These are phyloP conservation scores for Agrilus mali DNA, from an alignment of 2,888 invertebrate genomes.

Conservation along the genomic window DNA sequence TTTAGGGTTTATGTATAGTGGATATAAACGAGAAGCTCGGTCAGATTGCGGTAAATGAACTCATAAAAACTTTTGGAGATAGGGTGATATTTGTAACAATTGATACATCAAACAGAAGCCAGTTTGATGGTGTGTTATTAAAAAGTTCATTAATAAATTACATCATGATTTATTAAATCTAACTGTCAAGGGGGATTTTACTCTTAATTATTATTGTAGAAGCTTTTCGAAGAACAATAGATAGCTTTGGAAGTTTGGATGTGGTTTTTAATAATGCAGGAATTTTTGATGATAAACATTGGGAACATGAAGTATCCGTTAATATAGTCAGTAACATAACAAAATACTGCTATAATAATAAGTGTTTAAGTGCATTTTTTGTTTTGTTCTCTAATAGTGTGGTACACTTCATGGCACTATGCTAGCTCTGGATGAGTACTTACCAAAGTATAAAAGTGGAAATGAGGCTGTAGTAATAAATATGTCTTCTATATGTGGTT, in stretches of 20 bases:
- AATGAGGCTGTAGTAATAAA: constrained; percentile 36
- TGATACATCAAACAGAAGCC: constrained; percentile 59
- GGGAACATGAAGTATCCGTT: constrained; percentile 52
- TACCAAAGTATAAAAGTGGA: constrained; percentile 35
- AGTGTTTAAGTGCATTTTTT: background rate
- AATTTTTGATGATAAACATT: constrained; percentile 58
- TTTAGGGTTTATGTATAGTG: constrained; percentile 15
- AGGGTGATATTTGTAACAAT: constrained; percentile 53
- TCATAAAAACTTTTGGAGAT: constrained; percentile 49
- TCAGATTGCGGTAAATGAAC: constrained; percentile 46
- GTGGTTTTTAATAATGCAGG: constrained; percentile 57
- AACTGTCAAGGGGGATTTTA: background rate
- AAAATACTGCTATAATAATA: background rate
- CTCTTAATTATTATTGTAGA: constrained; percentile 18
- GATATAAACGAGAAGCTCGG: constrained; percentile 27
- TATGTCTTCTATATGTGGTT: constrained; percentile 35
- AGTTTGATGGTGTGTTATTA: constrained; percentile 45
- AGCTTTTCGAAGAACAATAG: constrained; percentile 31
- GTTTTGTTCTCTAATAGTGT: constrained; percentile 19
- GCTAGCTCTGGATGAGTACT: constrained; percentile 32
- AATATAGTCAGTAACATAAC: constrained; percentile 17
- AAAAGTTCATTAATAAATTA: background rate
- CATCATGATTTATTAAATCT: background rate
- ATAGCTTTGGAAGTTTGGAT: constrained; percentile 34
- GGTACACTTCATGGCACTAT: constrained; percentile 32